Evolutionary conservation across 2,888 invertebrate genomes (phyloP).

Genomic region (Chironomus riparius): DNA sequence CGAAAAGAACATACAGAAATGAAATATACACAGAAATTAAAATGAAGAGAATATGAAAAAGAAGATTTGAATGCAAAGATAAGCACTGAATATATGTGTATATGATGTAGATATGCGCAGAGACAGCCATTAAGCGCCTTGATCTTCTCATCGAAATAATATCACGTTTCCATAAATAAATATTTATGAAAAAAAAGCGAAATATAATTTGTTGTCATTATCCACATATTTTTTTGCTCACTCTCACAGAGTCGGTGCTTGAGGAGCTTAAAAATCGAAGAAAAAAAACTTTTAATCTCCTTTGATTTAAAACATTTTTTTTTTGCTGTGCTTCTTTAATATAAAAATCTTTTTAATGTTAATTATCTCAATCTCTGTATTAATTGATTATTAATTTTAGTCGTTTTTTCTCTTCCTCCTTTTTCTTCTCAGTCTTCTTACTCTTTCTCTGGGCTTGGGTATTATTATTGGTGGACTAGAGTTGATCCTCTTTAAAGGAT

Average conservation of each 20-base stretch:
- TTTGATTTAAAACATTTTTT: slow-evolving; percentile 20
- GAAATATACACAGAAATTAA: no score
- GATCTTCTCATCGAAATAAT: neutral
- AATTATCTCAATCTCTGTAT: slow-evolving; percentile 14
- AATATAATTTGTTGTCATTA: slow-evolving; percentile 20
- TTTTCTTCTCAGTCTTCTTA: neutral
- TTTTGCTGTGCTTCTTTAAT: neutral
- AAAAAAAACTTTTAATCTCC: slow-evolving; percentile 11
- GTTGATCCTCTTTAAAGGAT: no score
- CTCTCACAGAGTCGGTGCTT: neutral
- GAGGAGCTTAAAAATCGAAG: neutral
- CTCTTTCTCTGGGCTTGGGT: neutral
- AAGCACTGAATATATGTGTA: neutral
- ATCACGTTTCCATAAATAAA: slow-evolving; percentile 18
- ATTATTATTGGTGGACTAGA: no score
- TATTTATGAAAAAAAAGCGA: slow-evolving; percentile 10
- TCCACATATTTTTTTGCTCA: neutral
- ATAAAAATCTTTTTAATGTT: neutral
- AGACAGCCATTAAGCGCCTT: slow-evolving; percentile 14
- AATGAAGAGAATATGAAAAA: neutral
- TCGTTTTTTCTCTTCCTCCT: neutral
- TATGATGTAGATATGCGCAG: neutral
- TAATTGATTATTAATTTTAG: slow-evolving; percentile 7
- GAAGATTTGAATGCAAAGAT: slow-evolving; percentile 25
- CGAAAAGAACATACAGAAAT: neutral